Evolutionary conservation across 2,797 vertebrate genomes (phyloP).

Genomic region (Hirundo rustica): DNA sequence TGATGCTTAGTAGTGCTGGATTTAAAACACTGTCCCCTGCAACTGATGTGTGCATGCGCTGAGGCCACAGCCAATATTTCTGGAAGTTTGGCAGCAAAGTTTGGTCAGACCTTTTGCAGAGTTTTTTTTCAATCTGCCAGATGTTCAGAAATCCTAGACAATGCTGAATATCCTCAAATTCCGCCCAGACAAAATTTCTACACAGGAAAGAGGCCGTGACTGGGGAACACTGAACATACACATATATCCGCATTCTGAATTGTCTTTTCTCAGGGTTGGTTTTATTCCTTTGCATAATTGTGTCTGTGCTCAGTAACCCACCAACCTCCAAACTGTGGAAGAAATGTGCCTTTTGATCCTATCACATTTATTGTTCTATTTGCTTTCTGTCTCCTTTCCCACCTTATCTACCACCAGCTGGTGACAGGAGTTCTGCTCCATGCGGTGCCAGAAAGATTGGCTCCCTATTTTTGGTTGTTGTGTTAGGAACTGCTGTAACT

Average conservation of each 20-base stretch:
- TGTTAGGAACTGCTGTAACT: background rate
- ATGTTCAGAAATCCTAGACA: slow-evolving; percentile 12
- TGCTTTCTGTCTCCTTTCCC: background rate
- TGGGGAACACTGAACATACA: background rate
- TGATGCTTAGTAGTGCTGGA: background rate
- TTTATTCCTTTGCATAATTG: background rate
- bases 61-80: slow-evolving; percentile 15
- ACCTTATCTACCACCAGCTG: background rate
- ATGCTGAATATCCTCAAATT: slow-evolving; percentile 22
- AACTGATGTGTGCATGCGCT: background rate
- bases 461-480: background rate
- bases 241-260: background rate
- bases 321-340: background rate
- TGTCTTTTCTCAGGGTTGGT: background rate
- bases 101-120: slow-evolving; percentile 19
- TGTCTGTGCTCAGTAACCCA: background rate
- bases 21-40: background rate
- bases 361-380: background rate
- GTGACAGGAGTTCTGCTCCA: background rate
- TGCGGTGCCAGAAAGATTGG: background rate
- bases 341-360: background rate
- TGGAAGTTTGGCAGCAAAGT: background rate
- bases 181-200: background rate
- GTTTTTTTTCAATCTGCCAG: background rate
- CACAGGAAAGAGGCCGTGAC: background rate